These are phyloP conservation scores for Sitobion miscanthi DNA, from an alignment of 1,140 invertebrate species.

Conservation along the genomic window DNA sequence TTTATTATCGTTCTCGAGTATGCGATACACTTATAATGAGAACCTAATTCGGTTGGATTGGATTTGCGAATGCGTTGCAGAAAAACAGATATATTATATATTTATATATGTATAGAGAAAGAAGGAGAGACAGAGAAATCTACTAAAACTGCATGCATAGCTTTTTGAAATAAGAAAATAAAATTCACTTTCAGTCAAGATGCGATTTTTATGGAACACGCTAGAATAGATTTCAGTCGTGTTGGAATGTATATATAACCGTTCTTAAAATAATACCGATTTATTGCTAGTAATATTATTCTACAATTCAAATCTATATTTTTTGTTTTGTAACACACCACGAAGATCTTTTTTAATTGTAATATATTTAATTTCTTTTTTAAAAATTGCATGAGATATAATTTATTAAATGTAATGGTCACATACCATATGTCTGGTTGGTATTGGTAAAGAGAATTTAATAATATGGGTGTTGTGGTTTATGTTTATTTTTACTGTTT, in stretches of 20 bases:
- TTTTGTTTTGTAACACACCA: too few species aligned
- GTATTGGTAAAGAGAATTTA: too few species aligned
- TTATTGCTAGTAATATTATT: neutral
- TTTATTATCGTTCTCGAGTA: neutral
- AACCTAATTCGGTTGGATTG: neutral
- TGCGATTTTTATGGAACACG: neutral
- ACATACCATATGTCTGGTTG: too few species aligned
- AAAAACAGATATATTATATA: neutral
- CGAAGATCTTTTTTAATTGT: too few species aligned
- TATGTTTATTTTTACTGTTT: too few species aligned
- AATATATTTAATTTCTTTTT: too few species aligned
- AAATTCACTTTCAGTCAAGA: neutral
- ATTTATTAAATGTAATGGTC: too few species aligned
- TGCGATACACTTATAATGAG: neutral
- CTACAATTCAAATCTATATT: neutral
- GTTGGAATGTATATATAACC: neutral
- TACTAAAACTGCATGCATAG: neutral
- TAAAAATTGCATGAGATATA: too few species aligned
- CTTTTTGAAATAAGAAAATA: neutral
- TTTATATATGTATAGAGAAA: neutral
- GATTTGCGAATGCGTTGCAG: neutral
- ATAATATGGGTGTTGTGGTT: too few species aligned
- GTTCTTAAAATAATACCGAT: neutral
- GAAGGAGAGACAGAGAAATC: neutral
- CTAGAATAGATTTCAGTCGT: neutral